Evolutionary conservation across 2,113 vertebrate genomes (phyloP).

Genomic region (Formicarius rufipectus): DNA sequence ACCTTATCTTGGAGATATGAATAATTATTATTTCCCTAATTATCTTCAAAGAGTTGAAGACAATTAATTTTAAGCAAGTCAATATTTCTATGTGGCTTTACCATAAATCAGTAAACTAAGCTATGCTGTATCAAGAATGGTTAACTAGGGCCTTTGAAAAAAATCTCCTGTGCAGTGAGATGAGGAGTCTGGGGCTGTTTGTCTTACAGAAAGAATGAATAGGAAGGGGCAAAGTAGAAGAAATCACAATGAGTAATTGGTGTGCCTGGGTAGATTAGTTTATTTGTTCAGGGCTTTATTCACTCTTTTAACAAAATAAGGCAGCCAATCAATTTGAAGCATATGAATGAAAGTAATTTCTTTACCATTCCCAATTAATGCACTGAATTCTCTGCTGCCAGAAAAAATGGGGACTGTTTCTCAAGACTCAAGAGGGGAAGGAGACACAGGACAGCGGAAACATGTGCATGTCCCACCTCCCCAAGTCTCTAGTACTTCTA

Average conservation of each 20-base stretch:
- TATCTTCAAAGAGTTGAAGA: neutral
- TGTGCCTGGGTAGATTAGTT: neutral
- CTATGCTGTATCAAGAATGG: neutral
- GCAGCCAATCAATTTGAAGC: neutral
- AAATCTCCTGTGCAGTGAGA: neutral
- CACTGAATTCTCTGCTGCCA: neutral
- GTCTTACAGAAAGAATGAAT: neutral
- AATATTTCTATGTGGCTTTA: neutral
- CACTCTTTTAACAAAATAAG: neutral
- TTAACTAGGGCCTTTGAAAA: neutral
- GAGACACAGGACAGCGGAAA: neutral
- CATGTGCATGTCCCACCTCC: neutral
- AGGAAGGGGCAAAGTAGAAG: neutral
- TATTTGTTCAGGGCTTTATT: slow-evolving; percentile 4
- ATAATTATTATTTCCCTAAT: neutral
- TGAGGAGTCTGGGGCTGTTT: neutral
- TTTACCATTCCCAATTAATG: neutral
- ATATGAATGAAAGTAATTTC: neutral
- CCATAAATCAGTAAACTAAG: neutral
- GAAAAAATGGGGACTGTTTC: neutral
- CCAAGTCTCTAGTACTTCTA: neutral
- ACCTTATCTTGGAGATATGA: neutral
- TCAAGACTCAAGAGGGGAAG: neutral
- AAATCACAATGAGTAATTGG: neutral
- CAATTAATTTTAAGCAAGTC: neutral